Conservation (phyloP, 2,797 vertebrate genomes). For the Sciurus vulgaris region DNA sequence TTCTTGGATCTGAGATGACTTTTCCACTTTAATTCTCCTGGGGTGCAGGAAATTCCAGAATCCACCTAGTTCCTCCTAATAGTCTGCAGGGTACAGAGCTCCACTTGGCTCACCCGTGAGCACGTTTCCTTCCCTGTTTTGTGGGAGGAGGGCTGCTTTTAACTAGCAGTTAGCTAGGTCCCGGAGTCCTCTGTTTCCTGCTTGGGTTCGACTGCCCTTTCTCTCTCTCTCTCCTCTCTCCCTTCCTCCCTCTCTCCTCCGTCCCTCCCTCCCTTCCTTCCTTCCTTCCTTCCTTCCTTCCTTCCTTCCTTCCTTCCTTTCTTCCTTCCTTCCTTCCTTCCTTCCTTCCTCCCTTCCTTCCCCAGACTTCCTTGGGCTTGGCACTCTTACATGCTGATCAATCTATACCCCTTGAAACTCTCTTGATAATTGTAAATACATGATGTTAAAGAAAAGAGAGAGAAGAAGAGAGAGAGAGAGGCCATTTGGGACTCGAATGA, state of each 20-base stretch:
- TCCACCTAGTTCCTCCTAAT: neutral
- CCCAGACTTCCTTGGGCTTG: slow-evolving; percentile 51
- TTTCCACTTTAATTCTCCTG: neutral
- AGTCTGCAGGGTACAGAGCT: neutral
- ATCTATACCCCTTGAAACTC: slow-evolving; percentile 68
- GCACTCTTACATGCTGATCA: slow-evolving; percentile 77
- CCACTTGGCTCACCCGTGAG: neutral
- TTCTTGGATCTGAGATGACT: neutral
- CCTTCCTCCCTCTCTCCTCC: too few species aligned
- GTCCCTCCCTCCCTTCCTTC: fast-evolving
- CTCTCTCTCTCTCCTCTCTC: too few species aligned
- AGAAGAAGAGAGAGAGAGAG: slow-evolving; percentile 43
- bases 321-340: too few species aligned
- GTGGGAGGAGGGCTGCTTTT: neutral
- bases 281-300: too few species aligned
- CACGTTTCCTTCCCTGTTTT: neutral
- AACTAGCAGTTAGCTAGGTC: neutral
- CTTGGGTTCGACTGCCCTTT: fast-evolving
- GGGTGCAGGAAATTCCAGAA: too few species aligned
- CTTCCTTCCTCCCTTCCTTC: neutral
- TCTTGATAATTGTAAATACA: slow-evolving; percentile 83
- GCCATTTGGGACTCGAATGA: slow-evolving; percentile 62
- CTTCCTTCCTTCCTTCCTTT: too few species aligned
- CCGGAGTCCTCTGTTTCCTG: neutral
- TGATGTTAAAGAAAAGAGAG: slow-evolving; percentile 65